Conservation (phyloP, 1,140 invertebrate species). For the Atta colombica region DNA sequence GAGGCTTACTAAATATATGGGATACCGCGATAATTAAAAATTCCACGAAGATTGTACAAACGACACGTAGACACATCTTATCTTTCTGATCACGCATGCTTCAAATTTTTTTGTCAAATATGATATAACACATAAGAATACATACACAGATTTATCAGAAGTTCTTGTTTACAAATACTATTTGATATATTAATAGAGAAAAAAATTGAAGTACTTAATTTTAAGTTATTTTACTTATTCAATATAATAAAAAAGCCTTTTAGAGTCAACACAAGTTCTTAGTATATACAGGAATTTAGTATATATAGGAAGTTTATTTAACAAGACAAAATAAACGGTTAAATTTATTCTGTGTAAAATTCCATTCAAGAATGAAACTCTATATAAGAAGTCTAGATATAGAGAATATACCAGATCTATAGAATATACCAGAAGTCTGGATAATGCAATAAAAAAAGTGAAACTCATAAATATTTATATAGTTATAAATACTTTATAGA, state of each 20-base stretch:
- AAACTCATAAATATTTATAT: background rate
- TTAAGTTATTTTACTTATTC: constrained; percentile 12
- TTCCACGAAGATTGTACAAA: constrained; percentile 67
- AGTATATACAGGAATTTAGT: too few relatives aligned
- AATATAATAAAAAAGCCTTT: too few relatives aligned
- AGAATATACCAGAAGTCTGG: background rate
- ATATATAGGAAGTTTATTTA: too few relatives aligned
- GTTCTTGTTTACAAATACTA: constrained; percentile 25
- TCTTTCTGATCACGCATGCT: constrained; percentile 37
- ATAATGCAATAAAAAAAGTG: background rate
- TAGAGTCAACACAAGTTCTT: too few relatives aligned
- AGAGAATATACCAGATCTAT: too few relatives aligned
- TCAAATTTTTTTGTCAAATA: constrained; percentile 54
- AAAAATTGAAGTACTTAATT: background rate
- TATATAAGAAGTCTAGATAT: background rate
- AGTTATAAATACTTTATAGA: background rate
- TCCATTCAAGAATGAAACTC: background rate
- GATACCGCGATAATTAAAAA: constrained; percentile 62
- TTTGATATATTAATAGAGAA: constrained; percentile 9
- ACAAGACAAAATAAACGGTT: too few relatives aligned
- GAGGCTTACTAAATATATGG: constrained; percentile 73
- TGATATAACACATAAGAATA: constrained; percentile 37
- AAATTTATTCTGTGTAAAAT: too few relatives aligned
- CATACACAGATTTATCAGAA: constrained; percentile 37
- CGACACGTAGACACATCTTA: background rate